These are phyloP conservation scores for Scomber japonicus DNA, from an alignment of 2,113 vertebrate genomes.

Conservation along the genomic window DNA sequence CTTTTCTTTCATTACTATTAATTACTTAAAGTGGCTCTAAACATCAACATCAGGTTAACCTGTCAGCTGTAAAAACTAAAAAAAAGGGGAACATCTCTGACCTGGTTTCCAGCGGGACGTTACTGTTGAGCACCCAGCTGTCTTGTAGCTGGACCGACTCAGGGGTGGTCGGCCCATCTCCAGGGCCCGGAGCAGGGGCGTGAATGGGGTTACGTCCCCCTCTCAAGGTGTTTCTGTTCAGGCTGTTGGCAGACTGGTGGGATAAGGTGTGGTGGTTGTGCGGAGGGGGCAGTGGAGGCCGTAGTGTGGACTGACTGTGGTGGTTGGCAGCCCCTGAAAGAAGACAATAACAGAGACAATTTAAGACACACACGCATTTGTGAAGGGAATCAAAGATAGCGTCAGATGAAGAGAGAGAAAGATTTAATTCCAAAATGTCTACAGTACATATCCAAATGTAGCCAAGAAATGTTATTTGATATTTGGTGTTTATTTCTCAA, in stretches of 20 bases:
- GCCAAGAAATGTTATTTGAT: constrained; percentile 9
- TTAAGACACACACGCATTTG: constrained; percentile 11
- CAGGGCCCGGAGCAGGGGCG: constrained; percentile 89
- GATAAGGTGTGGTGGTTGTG: constrained; percentile 97
- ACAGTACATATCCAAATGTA: constrained; percentile 7
- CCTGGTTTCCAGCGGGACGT: constrained; percentile 97
- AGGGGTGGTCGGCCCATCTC: constrained; percentile 95
- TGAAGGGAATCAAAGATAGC: constrained; percentile 15
- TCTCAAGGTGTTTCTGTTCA: constrained; percentile 96
- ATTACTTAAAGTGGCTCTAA: constrained; percentile 37
- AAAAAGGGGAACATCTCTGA: constrained; percentile 71
- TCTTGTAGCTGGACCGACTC: constrained; percentile 99
- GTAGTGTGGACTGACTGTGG: constrained; percentile 95
- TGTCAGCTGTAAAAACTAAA: background rate
- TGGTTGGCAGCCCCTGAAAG: constrained; percentile 93
- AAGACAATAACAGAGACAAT: constrained; percentile 26
- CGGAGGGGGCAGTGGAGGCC: constrained; percentile 95
- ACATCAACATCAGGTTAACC: constrained; percentile 28
- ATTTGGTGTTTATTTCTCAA: constrained; percentile 33
- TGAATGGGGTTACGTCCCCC: constrained; percentile 95
- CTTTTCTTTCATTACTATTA: constrained; percentile 57
- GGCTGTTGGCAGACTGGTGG: constrained; percentile 97
- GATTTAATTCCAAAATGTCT: constrained; percentile 20
- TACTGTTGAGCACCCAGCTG: constrained; percentile 99
- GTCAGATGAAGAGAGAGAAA: constrained; percentile 1